phyloP scores from a whole-genome alignment of 2,888 invertebrate species.

The Synanthedon vespiformis region DNA sequence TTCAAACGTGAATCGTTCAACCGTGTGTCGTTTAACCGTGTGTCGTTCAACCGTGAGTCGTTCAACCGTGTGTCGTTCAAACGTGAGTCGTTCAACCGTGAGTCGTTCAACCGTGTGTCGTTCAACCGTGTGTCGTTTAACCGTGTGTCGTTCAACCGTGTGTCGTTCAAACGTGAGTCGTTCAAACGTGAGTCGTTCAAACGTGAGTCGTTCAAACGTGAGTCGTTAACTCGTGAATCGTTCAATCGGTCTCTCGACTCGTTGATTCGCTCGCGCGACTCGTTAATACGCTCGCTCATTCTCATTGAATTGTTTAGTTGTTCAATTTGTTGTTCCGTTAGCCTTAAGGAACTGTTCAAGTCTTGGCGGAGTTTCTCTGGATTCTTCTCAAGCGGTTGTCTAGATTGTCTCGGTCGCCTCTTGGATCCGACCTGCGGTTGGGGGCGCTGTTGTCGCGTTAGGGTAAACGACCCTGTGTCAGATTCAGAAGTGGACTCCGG shows the following conservation, averaged over 20 bases:
- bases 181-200: background rate
- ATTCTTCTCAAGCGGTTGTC: slow-evolving; percentile 43
- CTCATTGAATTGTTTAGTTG: slow-evolving; percentile 26
- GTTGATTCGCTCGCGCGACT: slow-evolving; percentile 16
- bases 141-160: slow-evolving; percentile 1
- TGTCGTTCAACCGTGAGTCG: slow-evolving; percentile 1
- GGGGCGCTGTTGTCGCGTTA: slow-evolving; percentile 54
- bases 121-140: too few species aligned
- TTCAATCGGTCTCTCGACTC: slow-evolving; percentile 4
- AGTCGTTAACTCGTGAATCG: slow-evolving; percentile 2
- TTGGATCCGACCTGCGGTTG: slow-evolving; percentile 58
- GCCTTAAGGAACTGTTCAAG: slow-evolving; percentile 22
- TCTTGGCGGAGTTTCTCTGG: slow-evolving; percentile 40
- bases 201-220: slow-evolving; percentile 1
- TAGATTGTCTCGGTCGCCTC: slow-evolving; percentile 35
- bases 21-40: background rate
- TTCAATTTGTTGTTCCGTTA: slow-evolving; percentile 32
- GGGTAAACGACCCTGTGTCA: slow-evolving; percentile 56
- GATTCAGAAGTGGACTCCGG: slow-evolving; percentile 63
- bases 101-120: slow-evolving; percentile 13
- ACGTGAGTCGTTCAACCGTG: slow-evolving; percentile 4
- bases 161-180: background rate
- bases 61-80: slow-evolving; percentile 5
- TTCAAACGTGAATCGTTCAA: background rate
- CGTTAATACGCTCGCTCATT: slow-evolving; percentile 29